Conservation (phyloP, 2,113 vertebrate species). For the Nesogale talazaci region DNA sequence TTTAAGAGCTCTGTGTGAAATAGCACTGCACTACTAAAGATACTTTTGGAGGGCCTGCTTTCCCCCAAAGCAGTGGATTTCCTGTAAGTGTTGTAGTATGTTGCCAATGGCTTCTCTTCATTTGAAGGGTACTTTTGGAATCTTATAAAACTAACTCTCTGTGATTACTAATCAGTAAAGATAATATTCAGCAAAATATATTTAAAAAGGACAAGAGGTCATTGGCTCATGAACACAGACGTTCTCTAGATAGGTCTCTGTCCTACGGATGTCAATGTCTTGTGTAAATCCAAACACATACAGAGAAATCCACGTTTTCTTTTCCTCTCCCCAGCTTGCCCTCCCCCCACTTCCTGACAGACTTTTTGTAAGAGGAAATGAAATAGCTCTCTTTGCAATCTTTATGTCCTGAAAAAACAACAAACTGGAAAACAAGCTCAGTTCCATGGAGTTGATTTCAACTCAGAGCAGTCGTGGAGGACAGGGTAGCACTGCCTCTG, state of each 20-base stretch:
- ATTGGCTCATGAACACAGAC: background rate
- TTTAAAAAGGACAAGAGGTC: constrained; percentile 37
- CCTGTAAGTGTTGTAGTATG: background rate
- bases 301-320: background rate
- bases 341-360: constrained; percentile 35
- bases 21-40: background rate
- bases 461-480: no score
- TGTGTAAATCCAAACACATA: constrained; percentile 1
- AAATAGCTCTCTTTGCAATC: constrained; percentile 39
- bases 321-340: background rate
- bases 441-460: no score
- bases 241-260: background rate
- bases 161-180: constrained; percentile 9
- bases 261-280: background rate
- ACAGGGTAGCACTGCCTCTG: no score
- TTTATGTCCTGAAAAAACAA: background rate
- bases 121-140: constrained; percentile 31
- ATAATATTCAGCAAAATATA: constrained; percentile 40
- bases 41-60: background rate
- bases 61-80: background rate
- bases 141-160: background rate
- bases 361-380: constrained; percentile 55
- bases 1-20: background rate
- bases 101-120: background rate
- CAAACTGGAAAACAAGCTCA: no score